Base-by-base conservation (phyloP, 2,888 invertebrate species). In the Parelbella ahira region DNA sequence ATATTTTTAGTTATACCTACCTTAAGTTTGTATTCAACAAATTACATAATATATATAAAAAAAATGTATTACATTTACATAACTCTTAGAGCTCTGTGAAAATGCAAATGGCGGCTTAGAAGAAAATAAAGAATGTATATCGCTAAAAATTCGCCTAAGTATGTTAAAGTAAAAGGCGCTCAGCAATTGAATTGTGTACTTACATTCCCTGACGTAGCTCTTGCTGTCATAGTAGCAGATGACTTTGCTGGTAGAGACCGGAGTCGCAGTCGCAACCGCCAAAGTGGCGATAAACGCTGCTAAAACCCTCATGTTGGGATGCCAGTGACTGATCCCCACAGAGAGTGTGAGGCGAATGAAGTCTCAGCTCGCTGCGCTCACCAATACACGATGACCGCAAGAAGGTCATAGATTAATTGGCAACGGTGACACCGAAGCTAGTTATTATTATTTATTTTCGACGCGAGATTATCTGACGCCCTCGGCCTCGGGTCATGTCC, bases 191-290 rank as follows among this genome's bases (percentile, higher is more conserved):
- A 45, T n/a, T 43, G 37, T 44, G 38, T 45, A 87, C 88, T 89
- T 80, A 93, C 93, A 92, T 84, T 90, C 88, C 63, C 93, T 88
- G 60, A 89, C 88, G 68, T 88, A 90, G 52, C 93, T 90, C 67
- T 89, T 90, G 73, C 91, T 91, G 72, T 93, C 91, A 78, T 93
- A 93, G 70, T 91, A 93, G 68, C 93, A 93, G 58, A 93, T 80
- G 30, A 93, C 90, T 79, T 92, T 93, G 60, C 74, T 75, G 44
- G 88, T 88, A 12, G 83, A 68, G 13, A 69, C 60, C 13, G 81
- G 74, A 44, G 66, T 63, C 19, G 78, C 69, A n/a, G 70, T 58
- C 11, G 68, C 77, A 41, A 74, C 58, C 51, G 79, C 78, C 12
- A 56, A 13, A 13, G 54, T 56, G 50, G 77, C 46, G 2, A 77